phyloP scores from a whole-genome alignment of 2,113 vertebrate species.

The Progne subis region DNA sequence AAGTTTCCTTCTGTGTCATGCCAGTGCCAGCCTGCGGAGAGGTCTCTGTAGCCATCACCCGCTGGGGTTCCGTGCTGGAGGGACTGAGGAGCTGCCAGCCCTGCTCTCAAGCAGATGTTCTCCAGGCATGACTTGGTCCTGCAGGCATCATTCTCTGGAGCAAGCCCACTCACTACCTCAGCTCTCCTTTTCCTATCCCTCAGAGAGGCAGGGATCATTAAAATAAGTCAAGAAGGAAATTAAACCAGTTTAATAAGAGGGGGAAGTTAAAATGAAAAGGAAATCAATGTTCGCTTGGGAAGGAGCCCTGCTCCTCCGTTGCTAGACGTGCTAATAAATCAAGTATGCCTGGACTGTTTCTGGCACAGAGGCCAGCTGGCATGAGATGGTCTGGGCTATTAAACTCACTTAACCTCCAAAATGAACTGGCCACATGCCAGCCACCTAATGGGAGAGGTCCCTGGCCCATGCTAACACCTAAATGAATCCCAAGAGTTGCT shows the following conservation, averaged over 20 bases:
- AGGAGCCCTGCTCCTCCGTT: neutral
- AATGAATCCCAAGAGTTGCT: neutral
- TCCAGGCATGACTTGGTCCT: neutral
- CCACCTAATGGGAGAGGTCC: constrained; percentile 29
- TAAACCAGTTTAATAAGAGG: constrained; percentile 22
- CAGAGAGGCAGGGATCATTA: constrained; percentile 11
- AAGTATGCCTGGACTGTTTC: constrained; percentile 16
- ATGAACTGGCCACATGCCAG: constrained; percentile 38
- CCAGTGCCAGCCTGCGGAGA: neutral
- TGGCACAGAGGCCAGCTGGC: constrained; percentile 25
- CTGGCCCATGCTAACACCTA: constrained; percentile 25
- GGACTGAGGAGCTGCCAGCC: neutral
- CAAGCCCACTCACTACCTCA: neutral
- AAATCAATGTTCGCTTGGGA: constrained; percentile 54
- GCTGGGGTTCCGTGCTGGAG: accelerated
- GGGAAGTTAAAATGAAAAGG: constrained; percentile 45
- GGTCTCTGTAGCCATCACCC: neutral
- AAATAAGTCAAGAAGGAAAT: constrained; percentile 54
- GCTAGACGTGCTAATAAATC: constrained; percentile 31
- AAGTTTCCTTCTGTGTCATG: neutral
- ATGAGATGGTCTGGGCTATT: constrained; percentile 32
- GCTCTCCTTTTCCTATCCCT: neutral
- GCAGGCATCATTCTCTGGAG: neutral
- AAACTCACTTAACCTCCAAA: constrained; percentile 50
- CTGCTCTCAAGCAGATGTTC: neutral